These are phyloP conservation scores for Edolisoma coerulescens DNA, from an alignment of 2,113 vertebrate species.

Conservation along the genomic window DNA sequence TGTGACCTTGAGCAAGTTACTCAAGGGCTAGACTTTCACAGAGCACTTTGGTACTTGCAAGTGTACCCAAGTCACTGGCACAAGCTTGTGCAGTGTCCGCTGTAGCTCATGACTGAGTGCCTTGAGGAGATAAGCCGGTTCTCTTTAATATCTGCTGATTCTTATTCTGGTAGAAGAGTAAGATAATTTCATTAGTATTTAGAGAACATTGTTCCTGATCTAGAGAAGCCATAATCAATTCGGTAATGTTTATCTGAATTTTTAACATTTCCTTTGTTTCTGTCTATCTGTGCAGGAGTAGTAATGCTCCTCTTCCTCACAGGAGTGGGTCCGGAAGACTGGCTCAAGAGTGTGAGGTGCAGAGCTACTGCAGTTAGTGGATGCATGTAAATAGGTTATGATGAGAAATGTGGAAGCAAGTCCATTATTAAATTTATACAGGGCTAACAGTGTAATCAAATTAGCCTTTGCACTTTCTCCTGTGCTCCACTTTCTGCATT, in stretches of 20 bases:
- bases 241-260: not conserved
- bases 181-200: constrained; percentile 4
- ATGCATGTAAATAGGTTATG: not conserved
- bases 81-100: not conserved
- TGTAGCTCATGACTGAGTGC: not conserved
- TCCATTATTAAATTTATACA: constrained; percentile 57
- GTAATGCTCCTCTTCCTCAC: not conserved
- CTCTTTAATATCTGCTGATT: not conserved
- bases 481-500: constrained; percentile 32
- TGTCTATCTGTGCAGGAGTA: not conserved
- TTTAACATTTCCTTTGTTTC: not conserved
- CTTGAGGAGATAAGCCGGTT: not conserved
- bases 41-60: not conserved
- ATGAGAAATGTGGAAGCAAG: constrained; percentile 35
- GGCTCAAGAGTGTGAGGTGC: not conserved
- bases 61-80: not conserved
- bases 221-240: not conserved
- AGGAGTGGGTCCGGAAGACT: not conserved
- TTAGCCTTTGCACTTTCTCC: constrained; percentile 61
- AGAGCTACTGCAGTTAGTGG: not conserved
- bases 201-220: not conserved
- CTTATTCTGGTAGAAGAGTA: not conserved
- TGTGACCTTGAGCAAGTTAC: constrained; percentile 6
- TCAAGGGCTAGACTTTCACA: not conserved
- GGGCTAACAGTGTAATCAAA: constrained; percentile 59